A percentile compares a stretch with the other conserved stretches of the same genome.
phyloP scores from a whole-genome alignment of 2,113 vertebrate species.

The Aix galericulata region DNA sequence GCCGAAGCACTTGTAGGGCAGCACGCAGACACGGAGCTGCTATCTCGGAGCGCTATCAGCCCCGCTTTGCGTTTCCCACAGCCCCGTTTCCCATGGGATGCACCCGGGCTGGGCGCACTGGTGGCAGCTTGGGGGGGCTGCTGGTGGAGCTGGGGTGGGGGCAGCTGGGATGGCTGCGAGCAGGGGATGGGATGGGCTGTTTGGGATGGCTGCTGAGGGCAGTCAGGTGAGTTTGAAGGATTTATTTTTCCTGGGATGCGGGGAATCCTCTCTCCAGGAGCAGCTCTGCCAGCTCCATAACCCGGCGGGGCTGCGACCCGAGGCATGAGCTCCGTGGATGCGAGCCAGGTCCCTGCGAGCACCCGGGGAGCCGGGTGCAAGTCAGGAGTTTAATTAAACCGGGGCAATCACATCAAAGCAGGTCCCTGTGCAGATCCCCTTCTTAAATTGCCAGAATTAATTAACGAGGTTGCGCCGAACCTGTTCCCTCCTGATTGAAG shows the following conservation, averaged over 20 bases:
- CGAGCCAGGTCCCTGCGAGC: not conserved
- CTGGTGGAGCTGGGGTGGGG: fast-evolving
- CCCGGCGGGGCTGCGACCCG: not conserved
- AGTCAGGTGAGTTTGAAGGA: not conserved
- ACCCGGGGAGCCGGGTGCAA: not conserved
- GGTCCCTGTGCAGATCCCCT: not conserved
- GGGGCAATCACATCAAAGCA: slow-evolving; percentile 1
- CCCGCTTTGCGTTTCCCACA: fast-evolving
- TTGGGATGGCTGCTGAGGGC: not conserved
- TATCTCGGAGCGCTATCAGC: not conserved
- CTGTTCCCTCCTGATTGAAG: not conserved
- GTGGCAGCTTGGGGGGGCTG: not conserved
- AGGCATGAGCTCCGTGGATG: not conserved
- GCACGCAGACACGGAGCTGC: not conserved
- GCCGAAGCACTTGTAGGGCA: not conserved
- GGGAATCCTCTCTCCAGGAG: not conserved
- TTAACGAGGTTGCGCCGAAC: not conserved
- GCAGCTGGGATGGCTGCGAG: not conserved
- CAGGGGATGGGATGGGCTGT: not conserved
- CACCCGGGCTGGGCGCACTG: fast-evolving
- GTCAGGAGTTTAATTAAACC: slow-evolving; percentile 46
- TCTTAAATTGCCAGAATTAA: not conserved
- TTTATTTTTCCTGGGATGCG: fast-evolving
- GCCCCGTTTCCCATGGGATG: not conserved
- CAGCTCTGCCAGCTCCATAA: not conserved